Evolutionary conservation across 2,113 vertebrate genomes (phyloP).

Genomic region (Albula goreensis): DNA sequence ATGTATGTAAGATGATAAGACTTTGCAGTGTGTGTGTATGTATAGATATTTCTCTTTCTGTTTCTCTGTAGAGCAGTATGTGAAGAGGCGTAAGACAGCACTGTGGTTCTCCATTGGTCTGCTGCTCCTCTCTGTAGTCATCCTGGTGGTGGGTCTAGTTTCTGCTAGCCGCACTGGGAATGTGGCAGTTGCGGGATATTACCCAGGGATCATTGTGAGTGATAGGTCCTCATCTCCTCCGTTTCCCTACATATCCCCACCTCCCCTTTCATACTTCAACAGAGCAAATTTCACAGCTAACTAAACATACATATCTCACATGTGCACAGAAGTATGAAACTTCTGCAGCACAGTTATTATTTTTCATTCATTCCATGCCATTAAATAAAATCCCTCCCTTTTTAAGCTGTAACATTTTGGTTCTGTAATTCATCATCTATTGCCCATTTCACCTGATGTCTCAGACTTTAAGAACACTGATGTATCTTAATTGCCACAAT

Average conservation of each 20-base stretch:
- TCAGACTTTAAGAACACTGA: background rate
- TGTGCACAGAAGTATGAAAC: background rate
- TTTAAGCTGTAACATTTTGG: too few species aligned
- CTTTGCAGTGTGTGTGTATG: background rate
- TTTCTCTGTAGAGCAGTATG: slow-evolving; percentile 69
- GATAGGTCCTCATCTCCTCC: background rate
- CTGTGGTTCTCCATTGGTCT: slow-evolving; percentile 81
- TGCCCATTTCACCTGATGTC: background rate
- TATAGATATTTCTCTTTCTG: background rate
- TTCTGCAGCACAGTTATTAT: background rate
- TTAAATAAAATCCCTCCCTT: too few species aligned
- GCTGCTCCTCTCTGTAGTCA: slow-evolving; percentile 76
- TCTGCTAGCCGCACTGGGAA: slow-evolving; percentile 88
- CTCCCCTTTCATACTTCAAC: background rate
- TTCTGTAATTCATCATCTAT: too few species aligned
- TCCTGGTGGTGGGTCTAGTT: slow-evolving; percentile 82
- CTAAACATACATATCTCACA: background rate
- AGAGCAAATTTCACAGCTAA: background rate
- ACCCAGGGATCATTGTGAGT: slow-evolving; percentile 92
- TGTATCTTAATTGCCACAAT: too few species aligned
- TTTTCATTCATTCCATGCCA: background rate
- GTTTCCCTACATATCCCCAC: background rate
- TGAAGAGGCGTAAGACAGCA: slow-evolving; percentile 77
- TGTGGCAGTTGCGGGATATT: slow-evolving; percentile 87
- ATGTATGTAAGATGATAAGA: background rate